Percentiles rank a stretch among this genome's conserved stretches.
phyloP scores from a whole-genome alignment of 2,797 vertebrate genomes.

The Lepilemur septentrionalis region DNA sequence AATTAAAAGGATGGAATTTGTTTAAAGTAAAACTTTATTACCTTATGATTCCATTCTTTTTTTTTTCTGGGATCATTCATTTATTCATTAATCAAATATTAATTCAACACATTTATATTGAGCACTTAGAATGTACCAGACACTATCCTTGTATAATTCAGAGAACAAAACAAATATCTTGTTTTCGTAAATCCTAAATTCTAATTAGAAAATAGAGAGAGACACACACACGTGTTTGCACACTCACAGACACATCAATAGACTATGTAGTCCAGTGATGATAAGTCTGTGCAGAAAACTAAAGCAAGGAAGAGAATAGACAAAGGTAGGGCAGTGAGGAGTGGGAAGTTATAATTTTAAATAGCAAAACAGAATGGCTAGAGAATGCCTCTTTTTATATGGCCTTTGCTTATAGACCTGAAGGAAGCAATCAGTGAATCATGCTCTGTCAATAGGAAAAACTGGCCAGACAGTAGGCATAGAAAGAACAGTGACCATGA shows the following conservation, averaged over 20 bases:
- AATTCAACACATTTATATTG: background rate
- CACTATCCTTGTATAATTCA: background rate
- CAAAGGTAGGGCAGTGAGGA: too few relatives aligned
- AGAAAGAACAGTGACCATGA: background rate
- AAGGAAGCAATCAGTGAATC: background rate
- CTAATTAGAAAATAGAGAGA: background rate
- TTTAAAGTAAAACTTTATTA: background rate
- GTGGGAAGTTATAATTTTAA: background rate
- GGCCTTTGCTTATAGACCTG: background rate
- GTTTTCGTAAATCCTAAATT: background rate
- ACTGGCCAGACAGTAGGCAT: background rate
- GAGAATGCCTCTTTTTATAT: background rate
- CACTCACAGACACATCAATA: background rate
- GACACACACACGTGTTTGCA: fast-evolving
- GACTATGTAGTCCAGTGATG: background rate
- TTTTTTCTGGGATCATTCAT: background rate
- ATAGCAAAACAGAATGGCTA: background rate
- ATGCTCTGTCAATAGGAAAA: background rate
- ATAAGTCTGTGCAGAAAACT: background rate
- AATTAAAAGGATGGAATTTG: background rate
- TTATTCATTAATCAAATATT: background rate
- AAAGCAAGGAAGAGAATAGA: background rate
- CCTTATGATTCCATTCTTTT: background rate
- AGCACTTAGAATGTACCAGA: background rate
- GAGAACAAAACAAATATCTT: background rate